Base-by-base conservation (phyloP, 2,888 invertebrate species). In the Cataglyphis altisquamis region DNA sequence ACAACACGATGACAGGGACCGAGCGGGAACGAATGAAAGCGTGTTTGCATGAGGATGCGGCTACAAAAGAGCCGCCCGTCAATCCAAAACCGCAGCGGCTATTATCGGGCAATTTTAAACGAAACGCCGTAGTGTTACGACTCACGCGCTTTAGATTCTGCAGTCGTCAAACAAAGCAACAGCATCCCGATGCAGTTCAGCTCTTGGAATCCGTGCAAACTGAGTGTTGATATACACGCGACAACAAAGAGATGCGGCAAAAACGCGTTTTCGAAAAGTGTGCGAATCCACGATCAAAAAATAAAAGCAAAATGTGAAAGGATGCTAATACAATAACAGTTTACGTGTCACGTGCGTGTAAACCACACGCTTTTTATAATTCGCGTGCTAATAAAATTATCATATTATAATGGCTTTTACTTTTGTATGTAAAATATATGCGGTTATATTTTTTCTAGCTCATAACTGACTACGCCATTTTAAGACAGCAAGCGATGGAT, bases 41-140 rank as follows among this genome's bases (percentile, higher is more conserved):
- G 83, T 84, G 90, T 86, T 90, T 89, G 86, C 86, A 86, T 84
- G 83, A 63, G 86, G 73, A 75, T 85, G 70, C 25, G 25, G 25
- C 70, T 84, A 86, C 87, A 89, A 89, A 90, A 87, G 88, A 84
- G 77, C 78, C 77, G 84, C 32, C 84, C 82, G 84, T 90, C 90
- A 89, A 88, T 86, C 80, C 82, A 78, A 84, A 89, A 89, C 90
- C 84, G 66, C 89, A 81, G 82, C 77, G 68, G 52, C 82, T 67
- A 89, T 90, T 90, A 90, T 88, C 86, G 81, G 84, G 72, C 86
- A 86, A 89, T 90, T 88, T 90, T 88, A 85, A 89, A 82, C 84
- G 88, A 55, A 83, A 86, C 83, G 81, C 75, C 80, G 84, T 89
- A 85, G 88, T 52, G 52, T 88, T 90, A 84, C 83, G 87, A 83